These are phyloP conservation scores for Oopsacas minuta DNA, from an alignment of 37 sponge, comb jelly and placozoan genomes.

Conservation along the genomic window DNA sequence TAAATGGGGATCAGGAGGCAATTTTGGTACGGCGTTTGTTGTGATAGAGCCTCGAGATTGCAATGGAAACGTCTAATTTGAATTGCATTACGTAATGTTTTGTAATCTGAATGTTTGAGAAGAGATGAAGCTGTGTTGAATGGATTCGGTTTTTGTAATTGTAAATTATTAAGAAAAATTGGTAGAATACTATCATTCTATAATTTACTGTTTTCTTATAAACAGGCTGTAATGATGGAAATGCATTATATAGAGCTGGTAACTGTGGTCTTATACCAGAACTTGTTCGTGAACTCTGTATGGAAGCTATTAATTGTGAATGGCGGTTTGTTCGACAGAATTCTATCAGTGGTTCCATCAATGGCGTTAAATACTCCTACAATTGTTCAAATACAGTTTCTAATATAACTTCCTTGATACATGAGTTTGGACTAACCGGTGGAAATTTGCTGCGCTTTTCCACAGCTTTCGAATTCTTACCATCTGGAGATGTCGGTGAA, in stretches of 20 bases:
- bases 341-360: neutral
- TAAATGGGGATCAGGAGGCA: neutral
- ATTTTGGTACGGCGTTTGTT: neutral
- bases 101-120: constrained; percentile 5
- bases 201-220: neutral
- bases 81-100: neutral
- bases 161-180: neutral
- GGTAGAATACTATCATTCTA: constrained; percentile 13
- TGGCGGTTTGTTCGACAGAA: neutral
- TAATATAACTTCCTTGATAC: neutral
- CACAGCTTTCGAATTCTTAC: neutral
- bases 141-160: neutral
- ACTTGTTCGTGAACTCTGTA: constrained; percentile 3
- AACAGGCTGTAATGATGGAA: neutral
- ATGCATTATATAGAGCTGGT: neutral
- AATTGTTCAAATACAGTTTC: neutral
- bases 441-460: constrained; percentile 2
- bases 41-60: neutral
- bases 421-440: neutral
- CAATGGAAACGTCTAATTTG: neutral
- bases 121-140: too few relatives aligned
- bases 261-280: neutral
- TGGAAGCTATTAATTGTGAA: neutral
- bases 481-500: neutral
- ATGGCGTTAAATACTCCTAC: neutral